Evolutionary conservation across 2,888 invertebrate genomes (phyloP).

Genomic region (Steinernema carpocapsae): DNA sequence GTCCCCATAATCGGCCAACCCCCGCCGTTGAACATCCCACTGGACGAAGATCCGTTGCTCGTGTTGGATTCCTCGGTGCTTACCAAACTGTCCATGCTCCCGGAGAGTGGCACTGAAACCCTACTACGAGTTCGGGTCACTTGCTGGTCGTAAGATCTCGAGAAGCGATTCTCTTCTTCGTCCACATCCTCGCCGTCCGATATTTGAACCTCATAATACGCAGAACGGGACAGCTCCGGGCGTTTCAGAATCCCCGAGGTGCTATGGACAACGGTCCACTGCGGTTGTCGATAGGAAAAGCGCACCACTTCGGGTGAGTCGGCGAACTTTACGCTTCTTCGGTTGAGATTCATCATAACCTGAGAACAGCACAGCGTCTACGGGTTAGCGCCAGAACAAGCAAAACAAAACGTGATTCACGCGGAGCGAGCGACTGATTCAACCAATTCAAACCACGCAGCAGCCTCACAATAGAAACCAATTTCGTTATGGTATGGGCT

Average conservation of each 20-base stretch:
- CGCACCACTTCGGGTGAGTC: slow-evolving; percentile 39
- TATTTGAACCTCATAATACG: slow-evolving; percentile 2
- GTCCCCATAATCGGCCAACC: slow-evolving; percentile 22
- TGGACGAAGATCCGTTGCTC: not conserved
- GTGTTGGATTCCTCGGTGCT: slow-evolving; percentile 24
- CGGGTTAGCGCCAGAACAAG: not conserved
- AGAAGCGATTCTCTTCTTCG: not conserved
- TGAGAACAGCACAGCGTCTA: not conserved
- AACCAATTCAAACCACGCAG: slow-evolving; percentile 3
- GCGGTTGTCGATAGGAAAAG: slow-evolving; percentile 31
- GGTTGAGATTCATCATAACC: slow-evolving; percentile 33
- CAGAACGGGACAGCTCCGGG: slow-evolving; percentile 10
- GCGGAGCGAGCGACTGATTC: not conserved
- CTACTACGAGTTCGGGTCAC: not conserved
- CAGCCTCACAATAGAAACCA: slow-evolving; percentile 1
- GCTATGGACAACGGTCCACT: slow-evolving; percentile 27
- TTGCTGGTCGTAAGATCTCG: slow-evolving; percentile 1
- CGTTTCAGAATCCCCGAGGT: slow-evolving; percentile 9
- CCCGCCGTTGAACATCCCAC: slow-evolving; percentile 1
- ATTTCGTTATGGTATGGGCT: slow-evolving; percentile 1
- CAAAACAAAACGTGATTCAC: slow-evolving; percentile 9
- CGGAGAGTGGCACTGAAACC: not conserved
- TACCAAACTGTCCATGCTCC: slow-evolving; percentile 21
- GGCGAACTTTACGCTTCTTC: slow-evolving; percentile 39
- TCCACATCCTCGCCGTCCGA: slow-evolving; percentile 11